Conservation (phyloP, 1,140 invertebrate species). For the Sitobion miscanthi region DNA sequence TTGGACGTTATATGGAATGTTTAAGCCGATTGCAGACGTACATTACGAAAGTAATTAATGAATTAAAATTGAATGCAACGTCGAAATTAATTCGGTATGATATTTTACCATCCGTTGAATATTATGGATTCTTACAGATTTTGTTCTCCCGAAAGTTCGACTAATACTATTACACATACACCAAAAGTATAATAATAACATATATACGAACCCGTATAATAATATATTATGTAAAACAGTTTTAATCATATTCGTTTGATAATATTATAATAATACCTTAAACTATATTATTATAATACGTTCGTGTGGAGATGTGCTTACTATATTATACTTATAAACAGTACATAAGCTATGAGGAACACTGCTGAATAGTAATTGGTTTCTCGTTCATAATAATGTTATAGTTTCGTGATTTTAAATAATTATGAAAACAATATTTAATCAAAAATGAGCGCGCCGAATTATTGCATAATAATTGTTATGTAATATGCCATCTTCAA, state of each 20-base stretch:
- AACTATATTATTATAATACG: neutral
- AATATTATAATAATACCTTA: neutral
- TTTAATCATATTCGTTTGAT: slow-evolving; percentile 10
- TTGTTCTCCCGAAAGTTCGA: neutral
- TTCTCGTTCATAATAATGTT: neutral
- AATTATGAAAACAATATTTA: neutral
- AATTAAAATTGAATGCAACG: neutral
- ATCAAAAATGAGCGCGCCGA: neutral
- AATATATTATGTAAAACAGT: neutral
- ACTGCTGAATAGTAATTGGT: neutral
- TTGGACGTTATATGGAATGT: too few species aligned
- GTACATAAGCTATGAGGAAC: neutral
- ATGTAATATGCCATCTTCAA: neutral
- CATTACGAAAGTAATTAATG: neutral
- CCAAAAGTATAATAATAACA: neutral
- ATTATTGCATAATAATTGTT: neutral
- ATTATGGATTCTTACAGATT: neutral
- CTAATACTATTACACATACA: neutral
- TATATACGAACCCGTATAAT: neutral
- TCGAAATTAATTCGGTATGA: neutral
- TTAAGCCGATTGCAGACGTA: neutral
- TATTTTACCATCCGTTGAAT: too few species aligned
- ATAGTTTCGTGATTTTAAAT: neutral
- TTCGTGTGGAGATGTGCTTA: neutral
- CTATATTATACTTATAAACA: neutral